phyloP scores from a whole-genome alignment of 2,113 vertebrate genomes.

The Pangasianodon gigas region DNA sequence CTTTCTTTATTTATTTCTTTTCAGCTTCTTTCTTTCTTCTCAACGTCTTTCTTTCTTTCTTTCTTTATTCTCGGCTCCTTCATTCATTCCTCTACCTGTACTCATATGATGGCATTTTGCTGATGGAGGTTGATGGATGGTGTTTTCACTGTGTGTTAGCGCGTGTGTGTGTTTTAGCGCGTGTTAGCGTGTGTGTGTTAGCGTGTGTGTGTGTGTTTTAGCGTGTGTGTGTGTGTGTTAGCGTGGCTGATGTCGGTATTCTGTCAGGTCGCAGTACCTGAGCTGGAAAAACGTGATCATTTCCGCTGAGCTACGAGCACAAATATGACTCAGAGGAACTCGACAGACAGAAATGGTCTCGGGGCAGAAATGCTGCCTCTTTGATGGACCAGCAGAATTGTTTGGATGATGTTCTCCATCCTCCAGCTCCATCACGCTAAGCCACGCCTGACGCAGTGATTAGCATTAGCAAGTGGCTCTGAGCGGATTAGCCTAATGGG shows the following conservation, averaged over 20 bases:
- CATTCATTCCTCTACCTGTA: no score
- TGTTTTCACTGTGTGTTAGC: no score
- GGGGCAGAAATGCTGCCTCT: not conserved
- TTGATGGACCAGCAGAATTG: not conserved
- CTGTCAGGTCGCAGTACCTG: not conserved
- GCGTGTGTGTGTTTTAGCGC: not conserved
- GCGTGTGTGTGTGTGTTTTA: not conserved
- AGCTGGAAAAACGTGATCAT: not conserved
- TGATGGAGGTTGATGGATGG: not conserved
- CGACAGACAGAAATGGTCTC: not conserved
- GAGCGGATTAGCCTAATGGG: slow-evolving; percentile 50
- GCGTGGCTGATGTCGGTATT: not conserved
- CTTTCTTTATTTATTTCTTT: no score
- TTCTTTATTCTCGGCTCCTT: not conserved
- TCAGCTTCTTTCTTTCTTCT: no score
- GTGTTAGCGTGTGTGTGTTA: no score
- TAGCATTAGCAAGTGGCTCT: slow-evolving; percentile 34
- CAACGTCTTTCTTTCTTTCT: no score
- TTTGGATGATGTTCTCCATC: not conserved
- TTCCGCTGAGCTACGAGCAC: not conserved
- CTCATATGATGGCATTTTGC: not conserved
- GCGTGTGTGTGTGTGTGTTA: not conserved
- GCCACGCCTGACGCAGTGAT: slow-evolving; percentile 10
- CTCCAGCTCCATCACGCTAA: not conserved
- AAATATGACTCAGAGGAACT: not conserved